These are phyloP conservation scores for Coryphaenoides rupestris DNA, from an alignment of 2,113 vertebrate genomes.

Conservation along the genomic window DNA sequence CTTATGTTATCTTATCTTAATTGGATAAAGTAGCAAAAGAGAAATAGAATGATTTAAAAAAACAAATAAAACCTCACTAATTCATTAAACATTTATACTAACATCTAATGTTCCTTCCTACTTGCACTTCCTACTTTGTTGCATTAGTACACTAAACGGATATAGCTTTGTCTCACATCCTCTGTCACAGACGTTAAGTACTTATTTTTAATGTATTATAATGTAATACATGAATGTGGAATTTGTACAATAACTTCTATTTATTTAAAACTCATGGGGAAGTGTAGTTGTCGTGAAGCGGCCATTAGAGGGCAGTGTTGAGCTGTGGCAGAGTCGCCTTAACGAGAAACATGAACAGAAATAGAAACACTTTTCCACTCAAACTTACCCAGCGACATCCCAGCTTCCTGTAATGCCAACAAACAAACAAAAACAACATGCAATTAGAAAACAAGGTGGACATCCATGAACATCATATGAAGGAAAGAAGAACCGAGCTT, in stretches of 20 bases:
- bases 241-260: background rate
- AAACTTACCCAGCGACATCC: conserved; percentile 68
- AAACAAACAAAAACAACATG: background rate
- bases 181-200: too few species aligned
- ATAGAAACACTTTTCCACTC: background rate
- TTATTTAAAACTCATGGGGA: background rate
- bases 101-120: background rate
- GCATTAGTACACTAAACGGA: too few species aligned
- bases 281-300: background rate
- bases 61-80: background rate
- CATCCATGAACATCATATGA: too few species aligned
- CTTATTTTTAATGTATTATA: too few species aligned
- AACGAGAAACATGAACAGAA: too few species aligned
- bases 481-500: too few species aligned
- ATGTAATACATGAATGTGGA: too few species aligned
- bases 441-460: background rate
- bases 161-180: too few species aligned
- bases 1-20: too few species aligned
- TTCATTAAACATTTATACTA: background rate
- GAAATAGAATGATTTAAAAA: background rate
- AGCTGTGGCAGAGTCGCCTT: conserved; percentile 15
- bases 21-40: background rate
- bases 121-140: too few species aligned
- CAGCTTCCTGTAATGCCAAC: conserved; percentile 62
- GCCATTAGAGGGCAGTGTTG: conserved; percentile 70